Evolutionary conservation across 2,113 vertebrate species (phyloP).

Genomic region (Diglossa brunneiventris): DNA sequence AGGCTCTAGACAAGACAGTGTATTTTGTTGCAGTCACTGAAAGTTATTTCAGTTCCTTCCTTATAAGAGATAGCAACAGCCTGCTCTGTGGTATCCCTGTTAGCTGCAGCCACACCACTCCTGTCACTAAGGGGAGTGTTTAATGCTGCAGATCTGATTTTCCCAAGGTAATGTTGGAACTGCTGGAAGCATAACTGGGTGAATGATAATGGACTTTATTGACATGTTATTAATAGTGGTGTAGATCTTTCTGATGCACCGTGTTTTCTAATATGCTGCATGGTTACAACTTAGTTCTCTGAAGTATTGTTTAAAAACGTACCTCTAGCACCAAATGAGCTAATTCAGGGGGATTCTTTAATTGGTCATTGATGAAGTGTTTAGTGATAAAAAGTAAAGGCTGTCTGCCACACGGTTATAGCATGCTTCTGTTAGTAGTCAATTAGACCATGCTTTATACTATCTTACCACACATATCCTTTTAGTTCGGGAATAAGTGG

Average conservation of each 20-base stretch:
- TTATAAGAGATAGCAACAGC: neutral
- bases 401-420: neutral
- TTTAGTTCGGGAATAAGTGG: neutral
- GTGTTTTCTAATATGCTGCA: neutral
- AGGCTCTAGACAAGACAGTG: neutral
- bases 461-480: neutral
- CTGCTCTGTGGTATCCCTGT: neutral
- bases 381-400: neutral
- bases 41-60: neutral
- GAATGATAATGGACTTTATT: neutral
- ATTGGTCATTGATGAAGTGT: slow-evolving; percentile 25
- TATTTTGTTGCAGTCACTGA: neutral
- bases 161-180: neutral
- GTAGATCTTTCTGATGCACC: neutral
- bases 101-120: rapidly evolving
- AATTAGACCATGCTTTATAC: slow-evolving; percentile 12
- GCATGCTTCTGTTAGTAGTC: neutral
- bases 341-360: slow-evolving; percentile 4
- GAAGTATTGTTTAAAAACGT: neutral
- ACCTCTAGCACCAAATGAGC: neutral
- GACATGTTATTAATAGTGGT: neutral
- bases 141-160: neutral
- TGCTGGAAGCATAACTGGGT: neutral
- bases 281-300: neutral
- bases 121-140: neutral